Evolutionary conservation across 2,113 vertebrate species (phyloP), one percentile per base, ranked within the genome.

Genomic region (Corythoichthys intestinalis): DNA sequence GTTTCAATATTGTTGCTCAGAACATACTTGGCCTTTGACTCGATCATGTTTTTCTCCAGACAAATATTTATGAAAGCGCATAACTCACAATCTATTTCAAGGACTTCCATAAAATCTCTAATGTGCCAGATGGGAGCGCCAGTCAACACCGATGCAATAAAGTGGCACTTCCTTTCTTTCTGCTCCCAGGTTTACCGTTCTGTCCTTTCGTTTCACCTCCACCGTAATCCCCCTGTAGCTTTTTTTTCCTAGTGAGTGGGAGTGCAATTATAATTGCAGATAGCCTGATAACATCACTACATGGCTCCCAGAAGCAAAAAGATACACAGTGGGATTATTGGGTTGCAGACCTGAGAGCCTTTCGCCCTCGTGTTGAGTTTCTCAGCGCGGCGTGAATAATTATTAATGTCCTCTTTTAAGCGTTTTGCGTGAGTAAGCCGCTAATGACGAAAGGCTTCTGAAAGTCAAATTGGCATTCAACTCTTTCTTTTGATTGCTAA

Each of bases 191-290:
- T 34, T 52, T 60, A 58, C 54, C 14, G 38, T 56, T 66, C 48
- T 74, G 59, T 49, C 34, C 52, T 77, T 83, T 79, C 67, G 79
- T 67, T 79, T 64, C 66, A 74, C 65, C 67, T 73, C 48, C 56
- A 59, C 71, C 62, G 53, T 78, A 66, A 80, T 75, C 67, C 73
- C 10, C 56, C 39, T 47, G 20, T 48, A 61, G 60, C 74, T 17
- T 34, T 77, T 63, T 11, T 6, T 20, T 2, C 20, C 35, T 61
- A 47, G 50, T 2, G 34, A 80, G 53, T 69, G 52, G 39, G 65
- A 74, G 75, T 64, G 67, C 70, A 86, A 77, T 81, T 84, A 79
- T 81, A 72, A 69, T 68, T 71, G 48, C 63, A 65, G 77, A 82
- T 84, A 67, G 76, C 38, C 34, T 54, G 76, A 83, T 78, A 77